Evolutionary conservation across 30 jellyfish, hydroid and myxozoan genomes (phyloP).

Genomic region (Turritopsis dohrnii): DNA sequence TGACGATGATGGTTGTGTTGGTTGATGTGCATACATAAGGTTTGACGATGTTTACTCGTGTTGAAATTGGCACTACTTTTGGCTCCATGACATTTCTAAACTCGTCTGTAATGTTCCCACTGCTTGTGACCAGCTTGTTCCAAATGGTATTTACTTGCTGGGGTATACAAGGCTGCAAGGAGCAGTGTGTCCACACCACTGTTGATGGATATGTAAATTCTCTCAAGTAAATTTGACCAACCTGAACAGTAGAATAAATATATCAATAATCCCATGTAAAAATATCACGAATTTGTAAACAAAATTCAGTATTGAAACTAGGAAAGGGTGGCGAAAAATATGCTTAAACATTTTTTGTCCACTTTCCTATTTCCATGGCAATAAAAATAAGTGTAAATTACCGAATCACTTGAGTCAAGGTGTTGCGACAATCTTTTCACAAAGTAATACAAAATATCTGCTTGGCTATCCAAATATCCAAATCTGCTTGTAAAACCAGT

Average conservation of each 20-base stretch:
- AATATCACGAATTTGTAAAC: neutral
- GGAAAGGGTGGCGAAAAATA: no score
- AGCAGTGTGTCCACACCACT: constrained; percentile 33
- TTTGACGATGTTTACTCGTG: constrained; percentile 2
- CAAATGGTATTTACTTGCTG: neutral
- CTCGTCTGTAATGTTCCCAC: neutral
- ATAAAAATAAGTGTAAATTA: neutral
- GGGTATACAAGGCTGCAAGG: constrained; percentile 18
- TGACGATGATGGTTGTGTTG: constrained; percentile 29
- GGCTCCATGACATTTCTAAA: constrained; percentile 32
- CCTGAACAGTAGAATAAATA: neutral
- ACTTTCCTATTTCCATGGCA: no score
- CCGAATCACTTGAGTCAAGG: constrained; percentile 30
- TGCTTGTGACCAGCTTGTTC: constrained; percentile 11
- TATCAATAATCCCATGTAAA: neutral
- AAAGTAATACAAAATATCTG: constrained; percentile 18
- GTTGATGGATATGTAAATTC: constrained; percentile 23
- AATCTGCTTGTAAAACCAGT: constrained; percentile 47
- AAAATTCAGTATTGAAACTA: no score
- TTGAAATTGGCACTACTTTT: constrained; percentile 12
- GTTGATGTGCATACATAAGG: constrained; percentile 14
- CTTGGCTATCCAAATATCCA: constrained; percentile 11
- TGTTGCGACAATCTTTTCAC: constrained; percentile 20
- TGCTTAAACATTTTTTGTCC: no score
- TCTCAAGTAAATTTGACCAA: constrained; percentile 28